Evolutionary conservation across 2,113 vertebrate genomes (phyloP).

Genomic region (Candoia aspera): DNA sequence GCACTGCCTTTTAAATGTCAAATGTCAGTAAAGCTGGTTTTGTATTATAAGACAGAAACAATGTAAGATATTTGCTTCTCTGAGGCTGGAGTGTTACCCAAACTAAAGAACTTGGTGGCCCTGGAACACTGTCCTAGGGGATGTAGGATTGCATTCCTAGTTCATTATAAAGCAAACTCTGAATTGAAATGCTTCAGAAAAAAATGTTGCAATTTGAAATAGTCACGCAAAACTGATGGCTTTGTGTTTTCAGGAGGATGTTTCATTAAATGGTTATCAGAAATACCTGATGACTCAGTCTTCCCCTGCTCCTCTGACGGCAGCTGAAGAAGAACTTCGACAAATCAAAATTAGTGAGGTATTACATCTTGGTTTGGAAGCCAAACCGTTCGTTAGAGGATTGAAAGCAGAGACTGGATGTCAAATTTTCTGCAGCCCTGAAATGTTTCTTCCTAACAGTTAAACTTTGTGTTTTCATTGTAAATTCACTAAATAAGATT

Average conservation of each 20-base stretch:
- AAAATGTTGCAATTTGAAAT: slow-evolving; percentile 14
- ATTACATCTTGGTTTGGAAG: slow-evolving; percentile 26
- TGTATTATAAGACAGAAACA: not conserved
- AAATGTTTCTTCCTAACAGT: not conserved
- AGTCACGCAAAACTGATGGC: slow-evolving; percentile 16
- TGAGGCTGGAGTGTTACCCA: not conserved
- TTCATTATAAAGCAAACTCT: not conserved
- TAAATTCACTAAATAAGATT: not conserved
- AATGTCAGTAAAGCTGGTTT: not conserved
- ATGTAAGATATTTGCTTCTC: not conserved
- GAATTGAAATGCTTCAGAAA: slow-evolving; percentile 16
- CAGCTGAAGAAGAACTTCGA: slow-evolving; percentile 93
- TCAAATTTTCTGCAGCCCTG: not conserved
- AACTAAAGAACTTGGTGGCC: not conserved
- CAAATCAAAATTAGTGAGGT: slow-evolving; percentile 96
- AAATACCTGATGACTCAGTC: slow-evolving; percentile 85
- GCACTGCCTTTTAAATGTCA: not conserved
- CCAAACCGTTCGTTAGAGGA: not conserved
- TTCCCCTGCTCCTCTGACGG: slow-evolving; percentile 90
- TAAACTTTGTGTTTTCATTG: not conserved
- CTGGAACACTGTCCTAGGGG: not conserved
- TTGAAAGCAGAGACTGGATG: not conserved
- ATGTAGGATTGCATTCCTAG: not conserved
- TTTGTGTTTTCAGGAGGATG: slow-evolving; percentile 84
- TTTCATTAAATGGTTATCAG: slow-evolving; percentile 89